Evolutionary conservation across 2,113 vertebrate species (phyloP).

Genomic region (Salvelinus fontinalis): DNA sequence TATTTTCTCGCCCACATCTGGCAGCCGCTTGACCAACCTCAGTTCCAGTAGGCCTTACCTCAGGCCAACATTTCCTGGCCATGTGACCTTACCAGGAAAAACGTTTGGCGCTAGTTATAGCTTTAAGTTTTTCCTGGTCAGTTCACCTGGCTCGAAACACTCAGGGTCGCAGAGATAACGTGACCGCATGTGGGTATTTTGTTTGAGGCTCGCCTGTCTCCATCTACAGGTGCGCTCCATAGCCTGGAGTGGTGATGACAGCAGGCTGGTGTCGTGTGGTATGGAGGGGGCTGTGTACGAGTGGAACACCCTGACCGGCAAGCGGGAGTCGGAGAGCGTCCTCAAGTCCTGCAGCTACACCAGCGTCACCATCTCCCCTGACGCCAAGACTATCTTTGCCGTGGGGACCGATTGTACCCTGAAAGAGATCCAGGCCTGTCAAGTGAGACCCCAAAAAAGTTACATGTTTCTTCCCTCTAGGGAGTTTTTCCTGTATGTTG

Average conservation of each 20-base stretch:
- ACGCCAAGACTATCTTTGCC: constrained; percentile 82
- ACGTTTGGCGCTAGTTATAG: too few species aligned
- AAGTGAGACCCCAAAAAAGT: constrained; percentile 54
- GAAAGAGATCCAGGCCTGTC: constrained; percentile 90
- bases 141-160: too few species aligned
- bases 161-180: too few species aligned
- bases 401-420: constrained; percentile 88
- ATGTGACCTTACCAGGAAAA: too few species aligned
- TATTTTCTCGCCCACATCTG: too few species aligned
- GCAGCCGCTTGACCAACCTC: too few species aligned
- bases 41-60: too few species aligned
- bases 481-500: neutral
- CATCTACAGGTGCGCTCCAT: constrained; percentile 75
- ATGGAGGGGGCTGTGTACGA: constrained; percentile 85
- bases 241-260: constrained; percentile 77
- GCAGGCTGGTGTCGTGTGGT: constrained; percentile 78
- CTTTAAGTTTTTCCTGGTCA: too few species aligned
- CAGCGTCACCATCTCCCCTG: constrained; percentile 78
- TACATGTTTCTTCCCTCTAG: neutral
- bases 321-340: constrained; percentile 84
- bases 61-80: too few species aligned
- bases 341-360: constrained; percentile 88
- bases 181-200: neutral
- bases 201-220: neutral
- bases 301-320: constrained; percentile 83